phyloP scores from a whole-genome alignment of 2,797 vertebrate genomes.

The Tauraco hartlaubi region DNA sequence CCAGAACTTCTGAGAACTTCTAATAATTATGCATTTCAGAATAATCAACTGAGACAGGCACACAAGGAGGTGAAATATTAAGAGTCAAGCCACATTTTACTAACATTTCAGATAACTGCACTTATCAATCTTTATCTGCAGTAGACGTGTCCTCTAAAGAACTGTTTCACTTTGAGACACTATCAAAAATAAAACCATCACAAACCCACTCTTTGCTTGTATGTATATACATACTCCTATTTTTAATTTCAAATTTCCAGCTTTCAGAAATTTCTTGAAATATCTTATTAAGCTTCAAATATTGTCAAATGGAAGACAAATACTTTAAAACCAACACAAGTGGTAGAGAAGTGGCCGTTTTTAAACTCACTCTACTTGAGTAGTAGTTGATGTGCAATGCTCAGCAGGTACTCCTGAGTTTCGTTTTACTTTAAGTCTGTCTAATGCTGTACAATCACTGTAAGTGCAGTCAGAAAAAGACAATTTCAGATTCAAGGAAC shows the following conservation, averaged over 20 bases:
- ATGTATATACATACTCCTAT: not conserved
- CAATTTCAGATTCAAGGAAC: not conserved
- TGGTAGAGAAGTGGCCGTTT: not conserved
- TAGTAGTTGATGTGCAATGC: not conserved
- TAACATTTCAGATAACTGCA: not conserved
- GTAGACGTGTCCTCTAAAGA: not conserved
- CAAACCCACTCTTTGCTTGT: not conserved
- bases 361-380: conserved; percentile 1
- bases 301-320: not conserved
- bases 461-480: conserved; percentile 8
- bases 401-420: not conserved
- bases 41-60: not conserved
- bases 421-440: not conserved
- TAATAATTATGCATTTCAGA: not conserved
- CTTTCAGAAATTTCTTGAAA: conserved; percentile 2
- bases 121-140: not conserved
- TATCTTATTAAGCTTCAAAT: not conserved
- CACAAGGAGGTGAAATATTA: not conserved
- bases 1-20: not conserved
- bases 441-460: not conserved
- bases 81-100: not conserved
- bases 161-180: not conserved
- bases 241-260: conserved; percentile 33
- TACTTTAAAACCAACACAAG: conserved; percentile 12
- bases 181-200: conserved; percentile 23